Conservation (phyloP, 2,113 vertebrate species). For the Hippocampus mohnikei region DNA sequence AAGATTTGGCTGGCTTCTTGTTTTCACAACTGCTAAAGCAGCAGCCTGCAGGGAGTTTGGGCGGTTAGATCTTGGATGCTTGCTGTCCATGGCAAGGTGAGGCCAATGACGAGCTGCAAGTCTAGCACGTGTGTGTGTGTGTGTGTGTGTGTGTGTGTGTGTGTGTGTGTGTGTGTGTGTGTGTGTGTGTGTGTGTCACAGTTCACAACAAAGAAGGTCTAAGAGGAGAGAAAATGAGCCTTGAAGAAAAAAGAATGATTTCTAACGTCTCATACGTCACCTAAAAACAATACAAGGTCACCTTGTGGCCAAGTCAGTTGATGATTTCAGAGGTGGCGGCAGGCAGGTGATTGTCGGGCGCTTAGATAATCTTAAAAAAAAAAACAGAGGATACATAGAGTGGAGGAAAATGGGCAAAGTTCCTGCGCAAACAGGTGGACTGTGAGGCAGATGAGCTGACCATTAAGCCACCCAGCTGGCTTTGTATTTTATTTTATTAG, state of each 20-base stretch:
- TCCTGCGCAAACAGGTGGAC: background rate
- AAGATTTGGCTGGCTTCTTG: constrained; percentile 12
- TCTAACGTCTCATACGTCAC: constrained; percentile 57
- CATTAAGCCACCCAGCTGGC: background rate
- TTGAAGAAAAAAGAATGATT: constrained; percentile 59
- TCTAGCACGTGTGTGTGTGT: constrained; percentile 8
- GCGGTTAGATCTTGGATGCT: constrained; percentile 41
- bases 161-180: constrained; percentile 5
- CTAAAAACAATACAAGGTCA: constrained; percentile 46
- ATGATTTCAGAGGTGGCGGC: constrained; percentile 36
- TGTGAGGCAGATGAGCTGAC: background rate
- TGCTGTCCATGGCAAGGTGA: constrained; percentile 53
- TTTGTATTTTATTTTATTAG: too few species aligned
- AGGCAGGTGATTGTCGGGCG: constrained; percentile 19
- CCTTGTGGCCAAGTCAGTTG: constrained; percentile 53
- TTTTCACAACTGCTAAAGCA: constrained; percentile 43
- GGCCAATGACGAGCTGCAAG: constrained; percentile 55
- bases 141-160: constrained; percentile 11
- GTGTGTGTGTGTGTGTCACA: constrained; percentile 25
- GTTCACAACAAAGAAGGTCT: constrained; percentile 30
- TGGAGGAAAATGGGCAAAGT: background rate
- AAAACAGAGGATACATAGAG: constrained; percentile 11
- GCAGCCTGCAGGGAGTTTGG: constrained; percentile 41
- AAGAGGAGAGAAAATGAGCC: constrained; percentile 47
- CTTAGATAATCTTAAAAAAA: constrained; percentile 10